Evolutionary conservation across 2,888 invertebrate species (phyloP), one percentile per base, ranked within the genome.

Genomic region (Charanyca ferruginea): DNA sequence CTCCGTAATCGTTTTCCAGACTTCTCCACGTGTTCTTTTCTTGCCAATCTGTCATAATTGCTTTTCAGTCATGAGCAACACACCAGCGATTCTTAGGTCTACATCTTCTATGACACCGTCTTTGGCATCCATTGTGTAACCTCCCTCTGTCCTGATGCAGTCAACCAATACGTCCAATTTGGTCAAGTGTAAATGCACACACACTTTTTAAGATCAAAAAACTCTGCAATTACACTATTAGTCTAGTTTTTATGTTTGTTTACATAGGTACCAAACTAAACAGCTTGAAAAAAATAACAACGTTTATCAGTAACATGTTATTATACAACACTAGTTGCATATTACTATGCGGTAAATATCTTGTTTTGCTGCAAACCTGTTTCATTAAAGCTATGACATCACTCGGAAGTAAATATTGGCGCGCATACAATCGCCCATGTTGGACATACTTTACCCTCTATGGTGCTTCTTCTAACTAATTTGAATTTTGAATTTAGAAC

Each of bases 331-430:
- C 51, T 42, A 28, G 25, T 73, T 73, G 52, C 72, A 72, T 77
- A 66, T 62, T 45, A 32, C 57, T 22, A 73, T 42, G 44, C 65
- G 35, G 57, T 71, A 65, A 64, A 73, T 60, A 53, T 25, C 32
- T 64, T 77, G 71, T 77, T 76, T 70, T 70, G 54, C 64, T 55
- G 52, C 55, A 61, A 61, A 72, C 61, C 76, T 61, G 72, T 61
- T 23, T 44, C 55, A 69, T 69, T 72, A 60, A 69, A 28, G 38
- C 61, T 68, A 32, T 68, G 52, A 72, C 69, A 69, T 68, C 76
- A 61, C 28, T 68, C 9, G 18, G 16, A 57, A 22, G 48, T 74
- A 74, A 42, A 47, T 51, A 59, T 55, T 74, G 11, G 38, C 38
- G 18, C 35, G 35, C 32, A 48, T 20, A 41, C 28, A 44, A 49